Evolutionary conservation across 2,888 invertebrate genomes (phyloP), one percentile per base, ranked within the genome.

Genomic region (Tetragonula carbonaria): DNA sequence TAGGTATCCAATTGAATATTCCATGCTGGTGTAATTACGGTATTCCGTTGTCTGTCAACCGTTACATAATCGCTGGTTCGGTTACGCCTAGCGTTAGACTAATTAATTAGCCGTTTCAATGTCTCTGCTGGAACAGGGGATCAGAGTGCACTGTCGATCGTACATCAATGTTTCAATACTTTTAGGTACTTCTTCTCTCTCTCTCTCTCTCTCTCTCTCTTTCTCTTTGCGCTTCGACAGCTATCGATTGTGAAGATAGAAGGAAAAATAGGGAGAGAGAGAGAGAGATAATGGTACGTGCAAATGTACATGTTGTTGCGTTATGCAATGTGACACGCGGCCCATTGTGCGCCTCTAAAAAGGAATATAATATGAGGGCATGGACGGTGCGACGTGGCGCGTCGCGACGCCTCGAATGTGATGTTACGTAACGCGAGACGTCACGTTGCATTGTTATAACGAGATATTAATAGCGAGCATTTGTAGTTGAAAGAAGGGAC

Each of bases 1-100:
- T 91, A 86, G 90, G 81, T 89, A 85, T 92, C 88, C 87, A 88
- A 91, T 91, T 87, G 91, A 90, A 91, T 92, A 91, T 90, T 88
- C 88, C 86, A 76, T 76, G 86, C 75, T 81, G 79, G 75, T 87
- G 86, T 86, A 90, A 92, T 92, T 90, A 89, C 86, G 83, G 84
- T 88, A 86, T 88, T 82, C 83, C 74, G 74, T 82, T 51, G 80
- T 77, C 85, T 85, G 88, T 88, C 90, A 87, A 82, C 85, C 80
- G 85, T 88, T 88, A 86, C 84, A 84, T 90, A 90, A 90, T 88
- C 88, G 78, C 57, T 59, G 65, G 86, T 88, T 77, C 72, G 68
- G 79, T 74, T 77, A 83, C 73, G 74, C 65, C 82, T 75, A 78
- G 74, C 77, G 80, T 4, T 5, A 45, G 80, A 79, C 80, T 87